Evolutionary conservation across 1,140 invertebrate genomes (phyloP).

Genomic region (Drosophila varians): DNA sequence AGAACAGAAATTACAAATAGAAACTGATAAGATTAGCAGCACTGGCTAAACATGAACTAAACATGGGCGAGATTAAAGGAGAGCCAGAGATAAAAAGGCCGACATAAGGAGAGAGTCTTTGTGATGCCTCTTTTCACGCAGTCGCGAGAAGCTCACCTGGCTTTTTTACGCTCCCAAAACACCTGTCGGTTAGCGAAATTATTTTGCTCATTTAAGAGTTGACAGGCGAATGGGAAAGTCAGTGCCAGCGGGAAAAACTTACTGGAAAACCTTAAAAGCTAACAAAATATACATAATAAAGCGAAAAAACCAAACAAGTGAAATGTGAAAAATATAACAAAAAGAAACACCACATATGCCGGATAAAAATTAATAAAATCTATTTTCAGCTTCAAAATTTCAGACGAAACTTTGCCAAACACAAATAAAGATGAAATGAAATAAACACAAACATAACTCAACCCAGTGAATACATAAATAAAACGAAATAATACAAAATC

Average conservation of each 20-base stretch:
- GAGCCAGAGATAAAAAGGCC: conserved; percentile 7
- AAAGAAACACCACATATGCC: neutral
- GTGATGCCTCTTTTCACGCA: conserved; percentile 14
- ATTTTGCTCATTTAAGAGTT: conserved; percentile 28
- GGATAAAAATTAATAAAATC: conserved; percentile 18
- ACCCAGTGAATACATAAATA: conserved; percentile 35
- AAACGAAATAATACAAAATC: conserved; percentile 18
- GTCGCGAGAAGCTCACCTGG: conserved; percentile 28
- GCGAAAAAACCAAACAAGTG: too few relatives aligned
- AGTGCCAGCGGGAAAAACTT: conserved; percentile 13
- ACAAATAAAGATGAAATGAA: conserved; percentile 53
- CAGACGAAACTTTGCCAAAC: conserved; percentile 18
- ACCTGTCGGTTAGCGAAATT: conserved; percentile 34
- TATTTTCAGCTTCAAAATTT: conserved; percentile 37
- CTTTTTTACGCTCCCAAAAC: conserved; percentile 7
- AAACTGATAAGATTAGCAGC: conserved; percentile 60
- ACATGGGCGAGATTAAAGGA: conserved; percentile 31
- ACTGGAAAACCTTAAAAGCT: conserved; percentile 7
- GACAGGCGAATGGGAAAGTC: conserved; percentile 25
- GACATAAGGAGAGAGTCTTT: neutral
- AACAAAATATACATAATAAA: neutral
- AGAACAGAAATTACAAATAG: conserved; percentile 8
- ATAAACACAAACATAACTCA: conserved; percentile 30
- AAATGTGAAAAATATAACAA: conserved; percentile 28
- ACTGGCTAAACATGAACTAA: conserved; percentile 44